These are phyloP conservation scores for Psilopsiagon aurifrons DNA, from an alignment of 2,113 vertebrate species.

Conservation along the genomic window DNA sequence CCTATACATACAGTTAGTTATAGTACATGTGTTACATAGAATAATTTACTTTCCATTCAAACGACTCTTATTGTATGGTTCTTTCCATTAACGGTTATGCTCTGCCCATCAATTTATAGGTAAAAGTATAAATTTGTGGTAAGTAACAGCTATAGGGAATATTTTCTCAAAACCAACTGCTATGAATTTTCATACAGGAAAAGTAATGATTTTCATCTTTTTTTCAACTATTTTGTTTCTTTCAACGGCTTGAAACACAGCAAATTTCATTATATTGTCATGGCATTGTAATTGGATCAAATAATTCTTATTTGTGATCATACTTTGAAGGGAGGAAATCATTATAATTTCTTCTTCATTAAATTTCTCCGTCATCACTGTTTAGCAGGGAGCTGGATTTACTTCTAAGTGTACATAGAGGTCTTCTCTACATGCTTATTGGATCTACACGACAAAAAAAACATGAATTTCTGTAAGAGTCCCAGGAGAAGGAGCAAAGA, in stretches of 20 bases:
- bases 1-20: not conserved
- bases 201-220: not conserved
- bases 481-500: not conserved
- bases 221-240: not conserved
- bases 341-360: not conserved
- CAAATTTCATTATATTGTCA: not conserved
- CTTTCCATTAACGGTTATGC: not conserved
- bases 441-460: not conserved
- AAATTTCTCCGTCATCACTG: not conserved
- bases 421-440: not conserved
- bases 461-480: not conserved
- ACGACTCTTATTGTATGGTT: not conserved
- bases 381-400: not conserved
- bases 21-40: not conserved
- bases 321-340: not conserved
- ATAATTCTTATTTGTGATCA: not conserved
- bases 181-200: not conserved
- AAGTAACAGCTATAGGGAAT: not conserved
- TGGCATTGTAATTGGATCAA: not conserved
- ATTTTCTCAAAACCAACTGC: not conserved
- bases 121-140: not conserved
- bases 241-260: not conserved
- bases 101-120: not conserved
- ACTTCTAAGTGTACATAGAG: not conserved
- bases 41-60: not conserved